Evolutionary conservation across 2,113 vertebrate genomes (phyloP), one percentile per base, ranked within the genome.

Genomic region (Sebastes schlegelii): DNA sequence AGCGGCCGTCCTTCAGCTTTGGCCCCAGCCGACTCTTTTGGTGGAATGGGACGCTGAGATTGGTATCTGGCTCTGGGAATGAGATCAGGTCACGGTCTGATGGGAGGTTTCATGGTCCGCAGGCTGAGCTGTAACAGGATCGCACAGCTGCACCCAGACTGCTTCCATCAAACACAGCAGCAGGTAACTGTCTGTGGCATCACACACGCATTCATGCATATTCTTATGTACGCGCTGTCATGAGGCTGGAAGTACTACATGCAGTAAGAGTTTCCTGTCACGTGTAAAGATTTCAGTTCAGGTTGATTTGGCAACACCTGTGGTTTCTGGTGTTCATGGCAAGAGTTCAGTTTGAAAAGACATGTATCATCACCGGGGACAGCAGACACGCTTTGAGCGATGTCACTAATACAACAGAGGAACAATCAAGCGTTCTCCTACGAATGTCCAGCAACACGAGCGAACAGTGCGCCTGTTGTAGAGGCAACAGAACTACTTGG

Each of bases 11-110:
- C 71, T 78, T 86, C 82, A 85, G 82, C 75, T 78, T 61, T 64
- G 55, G 82, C 52, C 54, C 16, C 2, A 23, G 57, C 49, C 34
- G 34, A 34, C 34, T 34, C 34, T 34, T 45, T 65, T 67, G 66
- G 73, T 66, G 71, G 78, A 83, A 54, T 55, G 73, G 74, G 64
- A 46, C 5, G 8, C 62, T 62, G 49, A 83, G 81, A 87, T 88
- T 79, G 80, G 66, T 76, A 89, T 89, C 79, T 72, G 65, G 52
- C 54, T 21, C 63, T 64, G 76, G 67, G 74, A 89, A 91, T 90
- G 45, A 84, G 82, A 86, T 87, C 60, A 76, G 63, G 86, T 84
- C 86, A 87, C 34, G 55, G 72, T 90, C 84, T 91, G 88, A 92
- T 86, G 58, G 86, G 71, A 80, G 64, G 86, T 72, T 84, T 83